phyloP scores from a whole-genome alignment of 2,888 invertebrate species.

The Sisyra terminalis region DNA sequence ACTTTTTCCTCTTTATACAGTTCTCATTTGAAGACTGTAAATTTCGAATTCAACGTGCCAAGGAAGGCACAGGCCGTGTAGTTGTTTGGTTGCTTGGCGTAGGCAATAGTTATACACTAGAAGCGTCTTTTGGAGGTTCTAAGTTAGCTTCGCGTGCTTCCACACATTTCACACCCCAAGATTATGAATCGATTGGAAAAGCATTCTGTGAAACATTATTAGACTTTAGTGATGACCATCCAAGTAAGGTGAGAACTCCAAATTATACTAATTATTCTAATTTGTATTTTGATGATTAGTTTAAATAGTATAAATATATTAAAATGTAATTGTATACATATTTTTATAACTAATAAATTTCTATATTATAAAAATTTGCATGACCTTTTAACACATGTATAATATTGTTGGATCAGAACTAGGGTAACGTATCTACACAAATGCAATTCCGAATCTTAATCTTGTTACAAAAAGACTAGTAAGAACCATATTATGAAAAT shows the following conservation, averaged over 20 bases:
- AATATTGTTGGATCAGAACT: no score
- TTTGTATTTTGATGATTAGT: background rate
- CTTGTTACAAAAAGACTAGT: no score
- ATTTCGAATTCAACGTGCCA: constrained; percentile 82
- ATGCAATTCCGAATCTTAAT: no score
- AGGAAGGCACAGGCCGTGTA: constrained; percentile 88
- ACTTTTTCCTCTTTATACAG: constrained; percentile 28
- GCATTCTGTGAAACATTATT: constrained; percentile 85
- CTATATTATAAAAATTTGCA: background rate
- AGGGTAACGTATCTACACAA: no score
- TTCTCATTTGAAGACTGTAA: constrained; percentile 90
- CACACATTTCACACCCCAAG: constrained; percentile 67
- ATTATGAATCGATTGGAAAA: constrained; percentile 69
- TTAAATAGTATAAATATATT: background rate
- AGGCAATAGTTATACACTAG: constrained; percentile 87
- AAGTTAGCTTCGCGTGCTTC: constrained; percentile 63
- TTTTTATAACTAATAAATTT: background rate
- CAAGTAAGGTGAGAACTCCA: constrained; percentile 46
- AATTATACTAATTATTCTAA: no score
- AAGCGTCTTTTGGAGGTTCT: constrained; percentile 88
- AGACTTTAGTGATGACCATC: constrained; percentile 79
- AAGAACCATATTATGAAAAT: no score
- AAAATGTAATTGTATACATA: background rate
- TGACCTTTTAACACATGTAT: no score
- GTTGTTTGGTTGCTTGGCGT: constrained; percentile 94